Evolutionary conservation across 2,888 invertebrate species (phyloP).

Genomic region (Drosophila kokeensis): DNA sequence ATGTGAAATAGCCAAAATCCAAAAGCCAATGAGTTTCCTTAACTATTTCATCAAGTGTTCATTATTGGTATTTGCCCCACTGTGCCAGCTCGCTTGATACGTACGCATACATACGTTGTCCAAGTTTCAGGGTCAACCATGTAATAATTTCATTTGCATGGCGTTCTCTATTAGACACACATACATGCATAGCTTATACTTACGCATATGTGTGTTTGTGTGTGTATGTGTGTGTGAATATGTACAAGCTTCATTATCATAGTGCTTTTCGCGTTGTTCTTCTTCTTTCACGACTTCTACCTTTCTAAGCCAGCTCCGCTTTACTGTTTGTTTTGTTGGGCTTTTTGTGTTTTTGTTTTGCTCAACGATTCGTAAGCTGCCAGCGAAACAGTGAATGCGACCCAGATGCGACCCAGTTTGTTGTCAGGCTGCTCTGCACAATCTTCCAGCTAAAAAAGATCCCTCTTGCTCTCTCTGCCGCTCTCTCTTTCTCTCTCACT

Average conservation of each 20-base stretch:
- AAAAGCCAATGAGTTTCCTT: neutral
- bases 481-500: neutral
- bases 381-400: slow-evolving; percentile 19
- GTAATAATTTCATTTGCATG: slow-evolving; percentile 74
- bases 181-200: neutral
- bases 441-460: neutral
- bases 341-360: slow-evolving; percentile 41
- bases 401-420: slow-evolving; percentile 50
- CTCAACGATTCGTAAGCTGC: slow-evolving; percentile 48
- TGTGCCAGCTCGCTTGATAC: slow-evolving; percentile 31
- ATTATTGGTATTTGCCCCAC: slow-evolving; percentile 14
- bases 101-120: slow-evolving; percentile 35
- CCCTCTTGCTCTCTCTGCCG: neutral
- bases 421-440: slow-evolving; percentile 16
- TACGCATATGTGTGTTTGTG: neutral
- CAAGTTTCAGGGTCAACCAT: slow-evolving; percentile 72
- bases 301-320: slow-evolving; percentile 46
- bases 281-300: slow-evolving; percentile 17
- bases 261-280: slow-evolving; percentile 9
- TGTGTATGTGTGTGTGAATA: neutral
- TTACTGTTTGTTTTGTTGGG: slow-evolving; percentile 33
- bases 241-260: slow-evolving; percentile 42
- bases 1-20: neutral
- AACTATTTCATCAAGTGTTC: neutral
- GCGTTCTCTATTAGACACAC: slow-evolving; percentile 45